Evolutionary conservation across 2,888 invertebrate genomes (phyloP).

Genomic region (Blera fallax): DNA sequence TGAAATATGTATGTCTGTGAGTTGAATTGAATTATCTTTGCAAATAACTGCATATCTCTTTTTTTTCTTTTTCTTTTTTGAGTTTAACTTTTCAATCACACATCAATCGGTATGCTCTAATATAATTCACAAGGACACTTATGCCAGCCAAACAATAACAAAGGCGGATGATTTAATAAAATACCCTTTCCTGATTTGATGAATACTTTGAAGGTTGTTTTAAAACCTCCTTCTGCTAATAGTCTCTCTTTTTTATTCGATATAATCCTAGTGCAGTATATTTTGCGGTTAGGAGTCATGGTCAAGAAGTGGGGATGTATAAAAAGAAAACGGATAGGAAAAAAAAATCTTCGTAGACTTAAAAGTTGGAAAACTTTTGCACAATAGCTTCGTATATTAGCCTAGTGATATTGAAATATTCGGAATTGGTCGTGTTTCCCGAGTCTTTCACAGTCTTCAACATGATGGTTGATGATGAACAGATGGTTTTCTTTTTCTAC

Average conservation of each 20-base stretch:
- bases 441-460: neutral
- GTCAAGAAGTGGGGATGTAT: slow-evolving; percentile 33
- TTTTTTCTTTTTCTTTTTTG: neutral
- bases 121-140: slow-evolving; percentile 21
- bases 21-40: neutral
- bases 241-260: neutral
- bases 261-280: slow-evolving; percentile 8
- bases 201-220: slow-evolving; percentile 42
- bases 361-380: slow-evolving; percentile 37
- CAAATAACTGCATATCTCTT: neutral
- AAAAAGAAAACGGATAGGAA: neutral
- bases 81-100: slow-evolving; percentile 10
- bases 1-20: neutral
- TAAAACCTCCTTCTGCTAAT: slow-evolving; percentile 2
- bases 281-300: slow-evolving; percentile 53
- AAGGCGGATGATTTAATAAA: slow-evolving; percentile 10
- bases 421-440: neutral
- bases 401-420: slow-evolving; percentile 32
- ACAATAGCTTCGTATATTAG: slow-evolving; percentile 35
- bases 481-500: slow-evolving; percentile 1
- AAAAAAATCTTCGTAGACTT: slow-evolving; percentile 39
- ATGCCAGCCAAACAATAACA: slow-evolving; percentile 1
- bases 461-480: slow-evolving; percentile 16
- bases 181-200: slow-evolving; percentile 29
- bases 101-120: neutral